Evolutionary conservation across 2,797 vertebrate genomes (phyloP).

Genomic region (Pseudochirops cupreus): DNA sequence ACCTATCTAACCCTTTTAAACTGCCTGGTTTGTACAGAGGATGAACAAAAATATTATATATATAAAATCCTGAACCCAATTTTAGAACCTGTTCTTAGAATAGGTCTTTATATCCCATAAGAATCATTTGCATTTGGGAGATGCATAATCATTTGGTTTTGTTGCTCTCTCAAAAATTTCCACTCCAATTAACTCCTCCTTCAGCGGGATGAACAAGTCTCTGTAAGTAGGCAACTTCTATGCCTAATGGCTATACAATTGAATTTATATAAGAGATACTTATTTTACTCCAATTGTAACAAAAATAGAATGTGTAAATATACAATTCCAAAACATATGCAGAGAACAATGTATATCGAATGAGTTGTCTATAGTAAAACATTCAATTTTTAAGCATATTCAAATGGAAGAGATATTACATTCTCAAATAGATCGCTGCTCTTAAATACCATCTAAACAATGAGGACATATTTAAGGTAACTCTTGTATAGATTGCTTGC

Average conservation of each 20-base stretch:
- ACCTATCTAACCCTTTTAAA: background rate
- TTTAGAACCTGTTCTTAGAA: background rate
- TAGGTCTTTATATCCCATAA: background rate
- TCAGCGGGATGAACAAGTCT: background rate
- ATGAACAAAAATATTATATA: background rate
- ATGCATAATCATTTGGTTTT: background rate
- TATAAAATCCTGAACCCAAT: background rate
- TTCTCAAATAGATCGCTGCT: background rate
- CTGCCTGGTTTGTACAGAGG: background rate
- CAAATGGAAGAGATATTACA: background rate
- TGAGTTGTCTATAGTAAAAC: background rate
- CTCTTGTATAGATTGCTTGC: background rate
- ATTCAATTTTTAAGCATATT: background rate
- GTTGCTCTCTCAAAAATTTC: background rate
- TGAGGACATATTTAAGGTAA: background rate
- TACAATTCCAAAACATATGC: background rate
- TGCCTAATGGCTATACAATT: background rate
- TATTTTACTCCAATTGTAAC: background rate
- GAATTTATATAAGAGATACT: background rate
- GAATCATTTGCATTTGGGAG: background rate
- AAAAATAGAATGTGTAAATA: background rate
- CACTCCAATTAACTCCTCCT: background rate
- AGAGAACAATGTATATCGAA: background rate
- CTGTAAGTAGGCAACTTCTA: background rate
- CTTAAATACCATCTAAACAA: background rate